Evolutionary conservation across 2,888 invertebrate genomes (phyloP).

Genomic region (Boloria euphrosyne): DNA sequence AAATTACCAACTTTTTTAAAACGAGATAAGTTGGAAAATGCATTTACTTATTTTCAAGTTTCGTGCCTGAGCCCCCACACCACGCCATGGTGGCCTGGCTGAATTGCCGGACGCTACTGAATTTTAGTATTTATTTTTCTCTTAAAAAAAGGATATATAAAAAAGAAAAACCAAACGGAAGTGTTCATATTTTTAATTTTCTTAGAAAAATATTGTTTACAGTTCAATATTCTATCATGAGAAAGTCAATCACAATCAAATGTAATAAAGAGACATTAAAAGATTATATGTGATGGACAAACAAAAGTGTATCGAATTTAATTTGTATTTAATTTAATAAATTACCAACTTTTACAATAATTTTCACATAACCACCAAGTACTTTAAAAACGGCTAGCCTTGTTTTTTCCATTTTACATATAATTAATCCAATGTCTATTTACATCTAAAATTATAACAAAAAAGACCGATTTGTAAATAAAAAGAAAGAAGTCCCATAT

Average conservation of each 20-base stretch:
- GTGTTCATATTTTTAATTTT: slow-evolving; percentile 1
- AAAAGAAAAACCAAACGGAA: neutral
- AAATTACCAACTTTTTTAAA: too few relatives aligned
- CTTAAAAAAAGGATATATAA: neutral
- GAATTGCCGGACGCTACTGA: neutral
- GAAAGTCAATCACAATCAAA: slow-evolving; percentile 12
- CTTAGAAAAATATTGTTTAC: neutral
- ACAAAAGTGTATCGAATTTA: too few relatives aligned
- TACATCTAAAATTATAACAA: neutral
- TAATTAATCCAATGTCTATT: slow-evolving; percentile 5
- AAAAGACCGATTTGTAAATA: neutral
- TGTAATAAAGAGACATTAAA: slow-evolving; percentile 1
- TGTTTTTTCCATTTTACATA: slow-evolving; percentile 2
- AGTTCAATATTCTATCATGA: slow-evolving; percentile 1
- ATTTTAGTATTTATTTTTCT: neutral
- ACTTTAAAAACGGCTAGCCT: too few relatives aligned
- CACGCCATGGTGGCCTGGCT: too few relatives aligned
- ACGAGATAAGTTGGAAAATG: too few relatives aligned
- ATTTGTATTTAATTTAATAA: too few relatives aligned
- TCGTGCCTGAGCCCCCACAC: too few relatives aligned
- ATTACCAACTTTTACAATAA: too few relatives aligned
- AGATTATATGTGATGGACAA: neutral
- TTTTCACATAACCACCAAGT: too few relatives aligned
- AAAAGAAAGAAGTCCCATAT: neutral
- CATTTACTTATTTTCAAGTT: too few relatives aligned